Conservation (phyloP, 1,140 invertebrate genomes). For the Pomacea maculata region DNA sequence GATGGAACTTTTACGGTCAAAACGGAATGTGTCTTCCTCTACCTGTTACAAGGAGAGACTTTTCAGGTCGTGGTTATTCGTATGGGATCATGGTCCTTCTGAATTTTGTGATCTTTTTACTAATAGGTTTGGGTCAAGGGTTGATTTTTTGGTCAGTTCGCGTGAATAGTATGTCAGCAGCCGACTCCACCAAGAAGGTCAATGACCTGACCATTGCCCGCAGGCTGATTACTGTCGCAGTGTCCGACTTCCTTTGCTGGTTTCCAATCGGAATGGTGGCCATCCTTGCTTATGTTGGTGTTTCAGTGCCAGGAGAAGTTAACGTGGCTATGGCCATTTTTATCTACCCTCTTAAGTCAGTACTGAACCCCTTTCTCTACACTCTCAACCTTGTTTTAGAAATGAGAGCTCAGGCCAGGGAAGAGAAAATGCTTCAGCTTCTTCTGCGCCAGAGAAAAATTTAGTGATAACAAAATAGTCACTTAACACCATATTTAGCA, state of each 20-base stretch:
- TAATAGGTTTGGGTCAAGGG: slow-evolving; percentile 35
- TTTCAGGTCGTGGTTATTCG: slow-evolving; percentile 31
- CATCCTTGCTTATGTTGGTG: slow-evolving; percentile 12
- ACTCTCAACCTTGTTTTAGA: slow-evolving; percentile 20
- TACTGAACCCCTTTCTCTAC: slow-evolving; percentile 37
- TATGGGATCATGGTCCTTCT: slow-evolving; percentile 32
- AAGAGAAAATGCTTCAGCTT: background rate
- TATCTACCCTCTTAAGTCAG: slow-evolving; percentile 34
- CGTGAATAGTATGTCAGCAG: background rate
- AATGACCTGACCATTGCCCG: slow-evolving; percentile 29
- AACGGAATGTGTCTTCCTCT: slow-evolving; percentile 31
- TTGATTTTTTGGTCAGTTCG: slow-evolving; percentile 33
- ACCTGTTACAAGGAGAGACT: slow-evolving; percentile 21
- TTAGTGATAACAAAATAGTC: too few relatives aligned
- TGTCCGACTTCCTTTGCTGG: slow-evolving; percentile 35
- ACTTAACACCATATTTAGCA: too few relatives aligned
- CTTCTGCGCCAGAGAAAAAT: too few relatives aligned
- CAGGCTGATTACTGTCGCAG: slow-evolving; percentile 18
- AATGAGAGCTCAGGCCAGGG: background rate
- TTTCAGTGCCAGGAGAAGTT: slow-evolving; percentile 60
- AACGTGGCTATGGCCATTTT: slow-evolving; percentile 59
- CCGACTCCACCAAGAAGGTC: background rate
- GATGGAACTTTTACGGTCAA: slow-evolving; percentile 20
- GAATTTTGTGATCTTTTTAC: slow-evolving; percentile 35
- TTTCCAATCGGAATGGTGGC: slow-evolving; percentile 34